Evolutionary conservation across 1,140 invertebrate genomes (phyloP).

Genomic region (Cecropterus lyciades): DNA sequence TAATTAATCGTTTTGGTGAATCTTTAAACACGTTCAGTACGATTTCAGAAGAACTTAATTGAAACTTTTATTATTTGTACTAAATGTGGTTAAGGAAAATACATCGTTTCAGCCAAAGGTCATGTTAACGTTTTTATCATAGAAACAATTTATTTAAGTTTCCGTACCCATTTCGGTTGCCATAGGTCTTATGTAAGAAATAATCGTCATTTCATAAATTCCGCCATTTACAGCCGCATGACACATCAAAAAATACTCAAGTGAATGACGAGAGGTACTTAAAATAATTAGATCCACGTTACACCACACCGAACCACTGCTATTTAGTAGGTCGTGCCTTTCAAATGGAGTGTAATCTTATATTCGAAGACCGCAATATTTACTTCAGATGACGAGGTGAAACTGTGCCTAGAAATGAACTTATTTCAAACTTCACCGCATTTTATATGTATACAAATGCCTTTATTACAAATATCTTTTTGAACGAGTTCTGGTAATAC

Average conservation of each 20-base stretch:
- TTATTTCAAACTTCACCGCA: background rate
- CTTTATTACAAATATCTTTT: too few species aligned
- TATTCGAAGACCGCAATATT: conserved; percentile 32
- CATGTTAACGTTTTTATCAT: too few species aligned
- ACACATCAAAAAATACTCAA: conserved; percentile 7
- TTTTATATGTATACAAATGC: background rate
- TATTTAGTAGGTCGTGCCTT: conserved; percentile 27
- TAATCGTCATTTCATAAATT: conserved; percentile 4
- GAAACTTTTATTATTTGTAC: background rate
- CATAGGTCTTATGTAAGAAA: conserved; percentile 1
- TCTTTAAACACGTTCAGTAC: background rate
- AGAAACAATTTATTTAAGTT: background rate
- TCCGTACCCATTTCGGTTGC: background rate
- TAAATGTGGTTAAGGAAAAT: background rate
- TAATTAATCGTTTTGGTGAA: background rate
- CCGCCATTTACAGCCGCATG: conserved; percentile 4
- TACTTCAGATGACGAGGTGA: conserved; percentile 14
- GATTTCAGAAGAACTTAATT: background rate
- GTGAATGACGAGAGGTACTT: conserved; percentile 22
- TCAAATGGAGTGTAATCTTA: conserved; percentile 30
- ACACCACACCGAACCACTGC: conserved; percentile 20
- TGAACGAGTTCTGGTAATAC: background rate
- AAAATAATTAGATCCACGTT: conserved; percentile 29
- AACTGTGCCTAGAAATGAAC: background rate
- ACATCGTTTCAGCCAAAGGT: background rate